Evolutionary conservation across 2,113 vertebrate species (phyloP), one percentile per base, ranked within the genome.

Genomic region (Mionectes macconnelli): DNA sequence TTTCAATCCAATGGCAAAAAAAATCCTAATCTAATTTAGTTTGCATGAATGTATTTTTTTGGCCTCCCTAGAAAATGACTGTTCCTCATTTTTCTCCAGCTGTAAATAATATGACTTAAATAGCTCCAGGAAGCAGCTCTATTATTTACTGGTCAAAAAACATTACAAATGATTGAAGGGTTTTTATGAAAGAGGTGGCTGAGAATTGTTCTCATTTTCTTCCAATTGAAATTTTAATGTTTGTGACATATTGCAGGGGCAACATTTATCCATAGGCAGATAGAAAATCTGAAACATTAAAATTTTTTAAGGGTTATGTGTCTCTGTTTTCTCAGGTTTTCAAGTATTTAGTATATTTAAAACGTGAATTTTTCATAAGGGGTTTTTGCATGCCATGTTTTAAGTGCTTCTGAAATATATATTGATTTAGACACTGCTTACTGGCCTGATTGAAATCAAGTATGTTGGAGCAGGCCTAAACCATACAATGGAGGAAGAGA

Each of bases 81-180:
- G 57, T 92, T 93, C 55, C 84, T 96, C 91, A 93, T 97, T 97
- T 95, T 82, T 89, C 89, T 88, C 89, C 96, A 97, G 95, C 96
- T 97, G 94, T 97, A 97, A 97, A 89, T 97, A 98, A 94, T 96
- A 96, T 57, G 57, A 96, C 69, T 96, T 97, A 96, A 96, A 97
- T 96, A 94, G 88, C 70, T 94, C 91, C 94, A 85, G 91, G 89
- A 96, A 96, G 85, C 69, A 70, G 56, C 82, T 76, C 70, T 96
- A 92, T 95, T 97, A 98, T 97, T 97, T 97, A 86, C 73, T 66
- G 84, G 85, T 97, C 94, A 96, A 94, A 97, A 96, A 97, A 84
- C 69, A 96, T 96, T 97, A 72, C 49, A 56, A 95, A 94, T 96
- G 84, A 97, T 95, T 92, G 96, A 97, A 84, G 47, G 21, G 72